Conservation (phyloP, 1,140 invertebrate species). For the Drosophila arizonae region DNA sequence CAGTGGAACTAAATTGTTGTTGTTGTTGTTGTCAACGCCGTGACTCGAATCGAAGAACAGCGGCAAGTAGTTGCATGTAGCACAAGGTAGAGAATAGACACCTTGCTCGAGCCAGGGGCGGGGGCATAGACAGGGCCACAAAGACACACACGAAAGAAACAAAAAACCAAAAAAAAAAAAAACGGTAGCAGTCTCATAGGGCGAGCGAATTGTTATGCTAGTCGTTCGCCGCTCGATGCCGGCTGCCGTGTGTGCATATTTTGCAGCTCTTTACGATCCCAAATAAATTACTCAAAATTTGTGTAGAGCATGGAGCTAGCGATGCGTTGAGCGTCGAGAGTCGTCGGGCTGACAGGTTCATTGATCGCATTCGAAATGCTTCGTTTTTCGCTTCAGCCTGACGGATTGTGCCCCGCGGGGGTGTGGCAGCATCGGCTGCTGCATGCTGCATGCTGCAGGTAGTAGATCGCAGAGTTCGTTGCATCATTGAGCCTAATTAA, state of each 20-base stretch:
- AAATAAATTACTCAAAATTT: constrained; percentile 75
- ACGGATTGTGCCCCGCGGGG: constrained; percentile 16
- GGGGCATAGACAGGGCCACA: constrained; percentile 2
- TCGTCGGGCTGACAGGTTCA: constrained; percentile 59
- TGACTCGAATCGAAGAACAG: constrained; percentile 16
- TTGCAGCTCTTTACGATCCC: constrained; percentile 69
- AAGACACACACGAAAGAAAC: not conserved
- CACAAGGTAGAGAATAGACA: constrained; percentile 35
- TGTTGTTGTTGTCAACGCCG: constrained; percentile 38
- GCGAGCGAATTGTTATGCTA: constrained; percentile 80
- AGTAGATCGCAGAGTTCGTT: constrained; percentile 27
- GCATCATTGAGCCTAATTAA: constrained; percentile 62
- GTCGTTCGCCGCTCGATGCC: constrained; percentile 60
- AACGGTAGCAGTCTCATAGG: constrained; percentile 77
- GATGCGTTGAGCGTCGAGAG: constrained; percentile 10
- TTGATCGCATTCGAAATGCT: constrained; percentile 78
- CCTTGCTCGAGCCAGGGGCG: constrained; percentile 11
- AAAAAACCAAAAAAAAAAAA: constrained; percentile 42
- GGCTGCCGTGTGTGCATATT: constrained; percentile 44
- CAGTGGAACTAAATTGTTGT: constrained; percentile 75
- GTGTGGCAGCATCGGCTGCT: not conserved
- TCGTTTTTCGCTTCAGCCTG: constrained; percentile 33
- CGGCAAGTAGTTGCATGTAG: constrained; percentile 10
- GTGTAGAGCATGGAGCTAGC: constrained; percentile 54
- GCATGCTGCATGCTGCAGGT: constrained; percentile 2